Evolutionary conservation across 2,888 invertebrate genomes (phyloP).

Genomic region (Diarsia brunnea): DNA sequence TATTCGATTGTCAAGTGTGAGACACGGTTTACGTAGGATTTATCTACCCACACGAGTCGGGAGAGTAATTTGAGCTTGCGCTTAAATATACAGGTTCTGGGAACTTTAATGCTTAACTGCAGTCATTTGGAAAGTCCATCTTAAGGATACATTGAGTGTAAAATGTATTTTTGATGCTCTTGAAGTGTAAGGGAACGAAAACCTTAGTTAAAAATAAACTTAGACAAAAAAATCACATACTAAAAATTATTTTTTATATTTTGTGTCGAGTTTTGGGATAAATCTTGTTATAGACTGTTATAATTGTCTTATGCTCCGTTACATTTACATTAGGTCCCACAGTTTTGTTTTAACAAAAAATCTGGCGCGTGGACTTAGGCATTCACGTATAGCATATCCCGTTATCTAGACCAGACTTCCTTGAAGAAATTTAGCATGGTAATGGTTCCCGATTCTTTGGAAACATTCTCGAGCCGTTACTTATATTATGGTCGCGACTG

Average conservation of each 20-base stretch:
- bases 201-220: not conserved
- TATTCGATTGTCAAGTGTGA: slow-evolving; percentile 18
- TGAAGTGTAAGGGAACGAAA: not conserved
- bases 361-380: slow-evolving; percentile 41
- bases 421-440: slow-evolving; percentile 79
- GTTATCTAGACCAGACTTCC: slow-evolving; percentile 77
- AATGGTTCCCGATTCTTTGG: slow-evolving; percentile 77
- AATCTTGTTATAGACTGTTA: not conserved
- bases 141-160: slow-evolving; percentile 17
- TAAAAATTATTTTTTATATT: too few species aligned
- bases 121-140: slow-evolving; percentile 3
- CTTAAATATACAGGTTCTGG: slow-evolving; percentile 30
- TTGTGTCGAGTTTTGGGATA: not conserved
- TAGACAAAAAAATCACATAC: not conserved
- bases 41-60: slow-evolving; percentile 40
- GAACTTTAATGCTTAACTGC: slow-evolving; percentile 6
- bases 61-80: slow-evolving; percentile 24
- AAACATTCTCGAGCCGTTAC: slow-evolving; percentile 82
- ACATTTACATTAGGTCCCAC: not conserved
- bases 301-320: slow-evolving; percentile 21
- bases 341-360: slow-evolving; percentile 32
- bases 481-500: slow-evolving; percentile 78
- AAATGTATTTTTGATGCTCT: slow-evolving; percentile 17
- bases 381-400: slow-evolving; percentile 68
- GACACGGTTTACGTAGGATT: slow-evolving; percentile 37